A percentile compares a stretch with the other conserved stretches of the same genome.
phyloP scores from a whole-genome alignment of 2,797 vertebrate genomes.

The Buceros bicornis region DNA sequence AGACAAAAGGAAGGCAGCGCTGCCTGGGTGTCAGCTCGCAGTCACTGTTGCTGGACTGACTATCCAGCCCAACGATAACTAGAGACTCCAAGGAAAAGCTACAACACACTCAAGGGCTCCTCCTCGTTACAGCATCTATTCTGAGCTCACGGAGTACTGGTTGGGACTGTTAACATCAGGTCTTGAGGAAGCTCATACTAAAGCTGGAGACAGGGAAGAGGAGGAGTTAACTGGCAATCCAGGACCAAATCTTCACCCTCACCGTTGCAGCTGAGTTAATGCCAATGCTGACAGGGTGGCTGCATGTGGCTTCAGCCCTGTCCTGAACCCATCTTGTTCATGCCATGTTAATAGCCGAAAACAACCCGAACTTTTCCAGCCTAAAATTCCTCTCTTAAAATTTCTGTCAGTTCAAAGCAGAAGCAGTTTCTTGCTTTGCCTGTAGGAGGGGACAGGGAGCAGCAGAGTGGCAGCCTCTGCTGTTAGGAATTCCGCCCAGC shows the following conservation, averaged over 20 bases:
- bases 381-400: not conserved
- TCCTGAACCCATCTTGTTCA: not conserved
- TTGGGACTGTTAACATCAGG: not conserved
- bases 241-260: not conserved
- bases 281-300: rapidly evolving
- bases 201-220: not conserved
- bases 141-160: not conserved
- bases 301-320: not conserved
- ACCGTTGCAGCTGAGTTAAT: not conserved
- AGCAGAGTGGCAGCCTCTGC: not conserved
- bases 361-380: not conserved
- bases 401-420: not conserved
- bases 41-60: not conserved
- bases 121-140: not conserved
- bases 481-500: not conserved
- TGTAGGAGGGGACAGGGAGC: not conserved
- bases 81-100: not conserved
- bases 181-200: not conserved
- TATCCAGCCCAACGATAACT: not conserved
- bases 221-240: not conserved
- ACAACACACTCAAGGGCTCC: not conserved
- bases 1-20: not conserved
- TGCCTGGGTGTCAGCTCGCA: not conserved
- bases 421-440: not conserved
- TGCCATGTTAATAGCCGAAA: not conserved